Evolutionary conservation across 2,888 invertebrate genomes (phyloP), one percentile per base, ranked within the genome.

Genomic region (Sinhomidia bicolor): DNA sequence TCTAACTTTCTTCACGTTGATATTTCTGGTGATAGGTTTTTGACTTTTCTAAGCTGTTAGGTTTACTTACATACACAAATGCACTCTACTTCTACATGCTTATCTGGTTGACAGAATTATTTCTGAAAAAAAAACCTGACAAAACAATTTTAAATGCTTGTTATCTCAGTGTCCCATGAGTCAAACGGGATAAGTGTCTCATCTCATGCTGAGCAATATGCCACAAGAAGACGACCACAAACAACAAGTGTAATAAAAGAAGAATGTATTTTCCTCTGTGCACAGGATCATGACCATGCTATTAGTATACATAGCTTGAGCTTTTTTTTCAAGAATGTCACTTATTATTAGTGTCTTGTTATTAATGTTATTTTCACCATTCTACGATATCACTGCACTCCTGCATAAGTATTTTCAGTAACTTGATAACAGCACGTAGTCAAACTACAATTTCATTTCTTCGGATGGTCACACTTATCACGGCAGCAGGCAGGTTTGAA

Each of bases 101-200:
- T 44, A 41, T 32, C 17, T 6, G n/a, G 26, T 54, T 62, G 74
- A n/a, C 74, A 74, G 78, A 78, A 44, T 20, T 65, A 78, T 85
- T 85, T 85, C 62, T 78, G 65, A 85, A n/a, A n/a, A n/a, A n/a
- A n/a, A n/a, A 74, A 79, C 47, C 68, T 85, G 84, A 85, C 85
- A 85, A 78, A 85, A 85, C 65, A 85, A 85, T 85, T 51, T 76
- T 17, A 44, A 78, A 51, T 65, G 76, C 65, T 47, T 78, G 74
- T 78, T 84, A 74, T 84, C 44, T 62, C 44, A 20, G 20, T 76
- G 29, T 41, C 57, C 41, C 57, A 60, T 79, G 41, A 57, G 36
- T 60, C 57, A 68, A 47, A 74, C 54, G 54, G 32, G 32, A 83
- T 41, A n/a, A n/a, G n/a, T n/a, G n/a, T n/a, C n/a, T n/a, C 62